Evolutionary conservation across 1,140 invertebrate species (phyloP).

Genomic region (Phenacoccus solenopsis): DNA sequence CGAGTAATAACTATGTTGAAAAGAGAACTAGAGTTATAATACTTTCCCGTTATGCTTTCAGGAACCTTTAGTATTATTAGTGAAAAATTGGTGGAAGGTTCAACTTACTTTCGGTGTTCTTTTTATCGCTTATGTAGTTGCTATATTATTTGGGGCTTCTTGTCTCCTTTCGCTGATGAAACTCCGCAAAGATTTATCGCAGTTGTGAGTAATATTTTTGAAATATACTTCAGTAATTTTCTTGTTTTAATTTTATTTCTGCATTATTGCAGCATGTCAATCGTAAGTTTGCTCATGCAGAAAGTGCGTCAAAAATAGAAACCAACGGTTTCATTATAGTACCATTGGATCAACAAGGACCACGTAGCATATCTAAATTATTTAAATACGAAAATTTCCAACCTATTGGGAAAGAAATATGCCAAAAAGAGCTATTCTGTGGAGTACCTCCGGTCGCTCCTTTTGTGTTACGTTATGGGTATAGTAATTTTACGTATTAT

Average conservation of each 20-base stretch:
- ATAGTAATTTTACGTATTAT: background rate
- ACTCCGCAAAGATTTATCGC: background rate
- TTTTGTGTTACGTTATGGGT: background rate
- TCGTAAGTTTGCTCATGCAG: background rate
- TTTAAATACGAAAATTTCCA: background rate
- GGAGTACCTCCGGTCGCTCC: background rate
- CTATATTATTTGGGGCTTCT: background rate
- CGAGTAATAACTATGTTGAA: background rate
- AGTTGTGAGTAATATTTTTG: background rate
- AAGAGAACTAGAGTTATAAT: background rate
- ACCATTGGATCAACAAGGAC: background rate
- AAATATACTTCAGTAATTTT: background rate
- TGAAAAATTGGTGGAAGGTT: conserved; percentile 10
- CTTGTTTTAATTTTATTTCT: background rate
- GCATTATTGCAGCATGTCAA: conserved; percentile 1
- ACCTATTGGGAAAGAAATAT: background rate
- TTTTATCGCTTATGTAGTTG: background rate
- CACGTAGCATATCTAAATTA: background rate
- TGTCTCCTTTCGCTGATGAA: background rate
- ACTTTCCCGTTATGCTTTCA: background rate
- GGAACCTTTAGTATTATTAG: background rate
- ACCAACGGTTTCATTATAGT: background rate
- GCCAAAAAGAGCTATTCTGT: background rate
- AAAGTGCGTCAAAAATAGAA: background rate
- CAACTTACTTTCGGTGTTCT: background rate